A percentile compares a stretch with the other conserved stretches of the same genome.
Conservation (phyloP, 2,888 invertebrate genomes). For the Lepeophtheirus nordmannii region DNA sequence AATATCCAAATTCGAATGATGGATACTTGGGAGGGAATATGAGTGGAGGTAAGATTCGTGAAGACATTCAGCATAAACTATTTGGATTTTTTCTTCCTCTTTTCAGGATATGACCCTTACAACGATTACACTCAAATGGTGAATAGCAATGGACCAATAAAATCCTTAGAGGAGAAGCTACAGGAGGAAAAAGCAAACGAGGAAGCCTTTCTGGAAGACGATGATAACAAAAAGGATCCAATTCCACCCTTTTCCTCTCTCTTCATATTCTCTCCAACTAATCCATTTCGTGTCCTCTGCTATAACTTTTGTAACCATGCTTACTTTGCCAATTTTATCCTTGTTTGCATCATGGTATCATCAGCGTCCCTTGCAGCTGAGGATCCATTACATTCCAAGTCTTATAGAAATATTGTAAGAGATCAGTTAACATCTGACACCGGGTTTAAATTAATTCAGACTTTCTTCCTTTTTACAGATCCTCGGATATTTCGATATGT, state of each 20-base stretch:
- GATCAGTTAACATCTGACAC: not conserved
- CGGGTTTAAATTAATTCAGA: not conserved
- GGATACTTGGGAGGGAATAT: constrained; percentile 16
- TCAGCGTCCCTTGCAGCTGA: constrained; percentile 19
- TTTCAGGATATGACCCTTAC: constrained; percentile 38
- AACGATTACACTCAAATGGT: constrained; percentile 22
- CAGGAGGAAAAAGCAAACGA: not conserved
- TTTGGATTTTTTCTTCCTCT: constrained; percentile 28
- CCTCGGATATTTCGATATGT: constrained; percentile 18
- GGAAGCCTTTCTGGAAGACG: not conserved
- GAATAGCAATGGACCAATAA: not conserved
- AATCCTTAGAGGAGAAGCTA: not conserved
- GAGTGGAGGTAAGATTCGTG: too few relatives aligned
- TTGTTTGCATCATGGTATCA: constrained; percentile 16
- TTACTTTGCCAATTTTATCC: constrained; percentile 9
- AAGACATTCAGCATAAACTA: too few relatives aligned
- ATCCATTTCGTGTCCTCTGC: constrained; percentile 12
- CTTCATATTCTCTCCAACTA: constrained; percentile 12
- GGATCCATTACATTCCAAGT: constrained; percentile 13
- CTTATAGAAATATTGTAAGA: not conserved
- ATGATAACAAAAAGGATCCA: constrained; percentile 2
- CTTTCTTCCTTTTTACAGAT: not conserved
- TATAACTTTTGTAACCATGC: constrained; percentile 10
- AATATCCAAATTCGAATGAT: constrained; percentile 30
- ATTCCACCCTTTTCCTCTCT: not conserved